phyloP scores from a whole-genome alignment of 2,797 vertebrate genomes.

The Gymnopithys bicolor region DNA sequence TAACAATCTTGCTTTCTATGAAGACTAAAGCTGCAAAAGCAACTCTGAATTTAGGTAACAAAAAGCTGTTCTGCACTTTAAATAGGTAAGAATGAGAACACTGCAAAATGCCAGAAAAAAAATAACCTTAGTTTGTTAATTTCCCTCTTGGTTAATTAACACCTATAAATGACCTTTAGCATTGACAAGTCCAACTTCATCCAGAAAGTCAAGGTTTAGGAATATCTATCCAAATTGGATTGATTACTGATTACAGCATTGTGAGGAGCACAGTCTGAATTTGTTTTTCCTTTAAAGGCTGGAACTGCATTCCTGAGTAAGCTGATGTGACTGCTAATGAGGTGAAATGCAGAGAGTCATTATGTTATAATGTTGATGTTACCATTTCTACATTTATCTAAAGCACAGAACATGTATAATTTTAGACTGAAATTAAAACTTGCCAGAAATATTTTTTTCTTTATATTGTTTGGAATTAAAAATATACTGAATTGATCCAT shows the following conservation, averaged over 20 bases:
- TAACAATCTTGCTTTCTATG: not conserved
- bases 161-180: constrained; percentile 85
- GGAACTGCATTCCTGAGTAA: not conserved
- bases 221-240: constrained; percentile 81
- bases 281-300: not conserved
- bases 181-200: constrained; percentile 85
- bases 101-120: constrained; percentile 80
- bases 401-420: constrained; percentile 16
- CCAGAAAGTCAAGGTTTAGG: constrained; percentile 85
- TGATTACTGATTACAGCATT: constrained; percentile 80
- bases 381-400: not conserved
- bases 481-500: constrained; percentile 72
- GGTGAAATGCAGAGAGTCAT: not conserved
- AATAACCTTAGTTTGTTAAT: constrained; percentile 81
- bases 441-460: constrained; percentile 72
- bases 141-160: constrained; percentile 89
- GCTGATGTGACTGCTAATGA: constrained; percentile 23
- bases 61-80: not conserved
- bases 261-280: constrained; percentile 12
- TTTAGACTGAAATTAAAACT: constrained; percentile 64
- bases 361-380: not conserved
- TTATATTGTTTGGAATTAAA: constrained; percentile 77
- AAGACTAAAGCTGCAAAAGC: not conserved
- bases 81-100: not conserved
- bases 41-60: not conserved